Percentiles rank a stretch among this genome's conserved stretches.
phyloP scores from a whole-genome alignment of 2,113 vertebrate genomes.

The Muntiacus reevesi region DNA sequence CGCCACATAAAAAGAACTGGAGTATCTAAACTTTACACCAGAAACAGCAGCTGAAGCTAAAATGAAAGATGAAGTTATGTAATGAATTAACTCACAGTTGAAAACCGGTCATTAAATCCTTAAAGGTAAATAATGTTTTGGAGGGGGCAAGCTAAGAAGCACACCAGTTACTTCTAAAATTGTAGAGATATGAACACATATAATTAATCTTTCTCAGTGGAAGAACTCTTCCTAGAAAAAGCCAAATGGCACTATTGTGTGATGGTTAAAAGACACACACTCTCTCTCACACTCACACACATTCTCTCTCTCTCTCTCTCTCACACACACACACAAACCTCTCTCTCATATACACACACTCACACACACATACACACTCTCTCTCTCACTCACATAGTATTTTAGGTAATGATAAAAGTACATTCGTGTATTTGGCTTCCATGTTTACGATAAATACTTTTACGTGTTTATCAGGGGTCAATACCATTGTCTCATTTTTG shows the following conservation, averaged over 20 bases:
- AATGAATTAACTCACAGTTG: not conserved
- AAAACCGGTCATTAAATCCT: not conserved
- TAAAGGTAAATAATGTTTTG: not conserved
- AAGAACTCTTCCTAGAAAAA: not conserved
- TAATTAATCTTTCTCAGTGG: not conserved
- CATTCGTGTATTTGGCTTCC: not conserved
- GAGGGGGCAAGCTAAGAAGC: not conserved
- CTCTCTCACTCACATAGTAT: not conserved
- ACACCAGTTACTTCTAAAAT: not conserved
- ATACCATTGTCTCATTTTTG: not conserved
- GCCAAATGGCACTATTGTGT: not conserved
- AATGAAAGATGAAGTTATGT: not conserved
- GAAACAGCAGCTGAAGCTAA: not conserved
- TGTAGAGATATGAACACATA: not conserved
- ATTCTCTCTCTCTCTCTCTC: not conserved
- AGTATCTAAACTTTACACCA: not conserved
- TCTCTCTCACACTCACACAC: not conserved
- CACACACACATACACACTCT: not conserved
- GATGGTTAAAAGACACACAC: not conserved
- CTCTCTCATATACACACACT: not conserved
- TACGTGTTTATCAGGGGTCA: not conserved
- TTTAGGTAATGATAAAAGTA: not conserved
- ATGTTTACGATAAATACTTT: not conserved
- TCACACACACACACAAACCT: not conserved
- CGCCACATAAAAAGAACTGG: not conserved